Evolutionary conservation across 2,888 invertebrate genomes (phyloP).

Genomic region (Eupeodes luniger): DNA sequence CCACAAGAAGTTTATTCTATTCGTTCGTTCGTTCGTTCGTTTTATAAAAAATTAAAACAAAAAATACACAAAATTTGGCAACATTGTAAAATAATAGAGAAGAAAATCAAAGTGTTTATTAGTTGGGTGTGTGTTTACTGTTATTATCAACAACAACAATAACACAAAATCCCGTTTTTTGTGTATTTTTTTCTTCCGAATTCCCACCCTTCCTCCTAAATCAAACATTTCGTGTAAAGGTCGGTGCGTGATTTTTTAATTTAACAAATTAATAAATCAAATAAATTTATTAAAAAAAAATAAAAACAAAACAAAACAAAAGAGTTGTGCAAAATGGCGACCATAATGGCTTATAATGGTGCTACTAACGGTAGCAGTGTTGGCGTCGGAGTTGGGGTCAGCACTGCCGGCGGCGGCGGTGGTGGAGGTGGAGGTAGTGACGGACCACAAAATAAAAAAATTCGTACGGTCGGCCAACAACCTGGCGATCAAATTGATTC

Average conservation of each 20-base stretch:
- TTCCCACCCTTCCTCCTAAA: too few relatives aligned
- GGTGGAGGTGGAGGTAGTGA: slow-evolving; percentile 81
- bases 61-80: slow-evolving; percentile 58
- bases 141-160: slow-evolving; percentile 16
- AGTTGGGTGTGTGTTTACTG: slow-evolving; percentile 38
- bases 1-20: background rate
- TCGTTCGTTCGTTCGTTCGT: background rate
- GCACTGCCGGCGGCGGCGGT: slow-evolving; percentile 79
- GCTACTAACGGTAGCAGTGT: slow-evolving; percentile 78
- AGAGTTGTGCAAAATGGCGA: slow-evolving; percentile 80
- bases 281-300: background rate
- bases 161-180: slow-evolving; percentile 5
- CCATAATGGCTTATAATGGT: slow-evolving; percentile 82
- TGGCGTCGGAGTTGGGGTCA: slow-evolving; percentile 81
- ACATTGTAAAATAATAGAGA: slow-evolving; percentile 38
- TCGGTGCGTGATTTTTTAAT: slow-evolving; percentile 31
- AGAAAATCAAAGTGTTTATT: slow-evolving; percentile 12
- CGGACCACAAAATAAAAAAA: slow-evolving; percentile 84
- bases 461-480: slow-evolving; percentile 83
- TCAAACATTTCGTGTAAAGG: slow-evolving; percentile 6
- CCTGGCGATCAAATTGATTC: slow-evolving; percentile 81
- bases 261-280: background rate
- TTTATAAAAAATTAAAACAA: background rate
- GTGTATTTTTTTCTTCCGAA: background rate
- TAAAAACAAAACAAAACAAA: slow-evolving; percentile 14